phyloP scores from a whole-genome alignment of 2,113 vertebrate genomes.

The Thunnus maccoyii region DNA sequence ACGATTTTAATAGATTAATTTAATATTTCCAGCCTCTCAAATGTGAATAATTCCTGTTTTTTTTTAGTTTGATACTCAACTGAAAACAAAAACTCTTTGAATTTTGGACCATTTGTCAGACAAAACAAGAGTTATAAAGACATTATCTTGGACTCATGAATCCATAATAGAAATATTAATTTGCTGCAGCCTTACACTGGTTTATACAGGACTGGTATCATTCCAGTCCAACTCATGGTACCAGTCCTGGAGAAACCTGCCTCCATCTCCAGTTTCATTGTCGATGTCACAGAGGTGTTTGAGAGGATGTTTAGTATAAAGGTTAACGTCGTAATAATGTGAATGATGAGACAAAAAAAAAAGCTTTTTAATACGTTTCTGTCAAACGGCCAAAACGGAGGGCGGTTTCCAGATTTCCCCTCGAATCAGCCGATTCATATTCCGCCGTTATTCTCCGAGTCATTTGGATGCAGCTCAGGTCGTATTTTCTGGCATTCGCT shows the following conservation, averaged over 20 bases:
- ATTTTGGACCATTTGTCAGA: background rate
- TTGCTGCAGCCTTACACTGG: background rate
- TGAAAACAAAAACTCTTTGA: background rate
- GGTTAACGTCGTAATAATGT: conserved; percentile 33
- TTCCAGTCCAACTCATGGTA: background rate
- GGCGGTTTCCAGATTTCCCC: conserved; percentile 31
- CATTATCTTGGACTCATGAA: background rate
- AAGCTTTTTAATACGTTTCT: conserved; percentile 47
- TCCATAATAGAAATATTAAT: background rate
- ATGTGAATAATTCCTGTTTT: too few relatives aligned
- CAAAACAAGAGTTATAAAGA: background rate
- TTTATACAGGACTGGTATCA: background rate
- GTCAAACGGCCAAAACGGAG: conserved; percentile 24
- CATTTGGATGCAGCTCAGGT: conserved; percentile 31
- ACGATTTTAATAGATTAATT: too few relatives aligned
- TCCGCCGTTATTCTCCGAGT: conserved; percentile 18
- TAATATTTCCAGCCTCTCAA: too few relatives aligned
- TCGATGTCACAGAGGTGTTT: conserved; percentile 1
- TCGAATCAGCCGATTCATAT: conserved; percentile 26
- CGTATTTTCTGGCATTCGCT: conserved; percentile 47
- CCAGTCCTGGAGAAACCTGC: background rate
- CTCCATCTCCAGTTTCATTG: background rate
- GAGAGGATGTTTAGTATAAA: conserved; percentile 16
- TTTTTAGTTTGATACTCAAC: too few relatives aligned
- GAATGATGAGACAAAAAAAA: background rate